These are phyloP conservation scores for Sinelater perroti DNA, from an alignment of 2,888 invertebrate genomes.

Conservation along the genomic window DNA sequence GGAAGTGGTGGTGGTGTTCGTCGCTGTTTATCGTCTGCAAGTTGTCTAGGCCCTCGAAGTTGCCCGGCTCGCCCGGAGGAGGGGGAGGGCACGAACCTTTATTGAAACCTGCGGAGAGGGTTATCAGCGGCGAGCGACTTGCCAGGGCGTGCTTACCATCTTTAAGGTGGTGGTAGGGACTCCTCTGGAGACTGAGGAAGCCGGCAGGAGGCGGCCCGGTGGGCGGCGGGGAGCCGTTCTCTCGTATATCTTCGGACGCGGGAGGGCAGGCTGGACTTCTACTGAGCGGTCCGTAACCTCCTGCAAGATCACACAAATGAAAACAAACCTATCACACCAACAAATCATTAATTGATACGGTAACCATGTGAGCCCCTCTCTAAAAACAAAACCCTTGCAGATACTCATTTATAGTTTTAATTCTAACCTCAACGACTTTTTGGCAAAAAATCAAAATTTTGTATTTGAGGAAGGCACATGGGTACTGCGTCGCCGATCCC, in stretches of 20 bases:
- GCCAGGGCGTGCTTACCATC: constrained; percentile 49
- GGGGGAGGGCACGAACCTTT: constrained; percentile 56
- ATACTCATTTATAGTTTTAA: too few relatives aligned
- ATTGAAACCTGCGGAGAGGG: constrained; percentile 46
- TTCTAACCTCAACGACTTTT: too few relatives aligned
- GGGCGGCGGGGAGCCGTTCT: constrained; percentile 61
- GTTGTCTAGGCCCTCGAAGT: constrained; percentile 63
- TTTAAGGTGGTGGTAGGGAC: constrained; percentile 57
- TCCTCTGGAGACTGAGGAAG: constrained; percentile 56
- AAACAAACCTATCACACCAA: too few relatives aligned
- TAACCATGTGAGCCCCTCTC: too few relatives aligned
- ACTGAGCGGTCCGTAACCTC: constrained; percentile 65
- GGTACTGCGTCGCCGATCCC: neutral
- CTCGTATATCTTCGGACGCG: constrained; percentile 62
- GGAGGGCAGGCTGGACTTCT: constrained; percentile 63
- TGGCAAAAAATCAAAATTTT: too few relatives aligned
- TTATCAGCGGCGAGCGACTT: neutral
- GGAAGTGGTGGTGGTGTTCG: constrained; percentile 49
- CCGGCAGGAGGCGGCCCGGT: constrained; percentile 50
- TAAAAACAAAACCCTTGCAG: too few relatives aligned
- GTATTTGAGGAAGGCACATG: too few relatives aligned
- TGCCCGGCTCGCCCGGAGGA: constrained; percentile 67
- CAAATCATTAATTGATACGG: too few relatives aligned
- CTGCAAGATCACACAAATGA: too few relatives aligned
- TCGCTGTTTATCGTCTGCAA: constrained; percentile 62